Evolutionary conservation across 2,113 vertebrate species (phyloP).

Genomic region (Plecotus auritus): DNA sequence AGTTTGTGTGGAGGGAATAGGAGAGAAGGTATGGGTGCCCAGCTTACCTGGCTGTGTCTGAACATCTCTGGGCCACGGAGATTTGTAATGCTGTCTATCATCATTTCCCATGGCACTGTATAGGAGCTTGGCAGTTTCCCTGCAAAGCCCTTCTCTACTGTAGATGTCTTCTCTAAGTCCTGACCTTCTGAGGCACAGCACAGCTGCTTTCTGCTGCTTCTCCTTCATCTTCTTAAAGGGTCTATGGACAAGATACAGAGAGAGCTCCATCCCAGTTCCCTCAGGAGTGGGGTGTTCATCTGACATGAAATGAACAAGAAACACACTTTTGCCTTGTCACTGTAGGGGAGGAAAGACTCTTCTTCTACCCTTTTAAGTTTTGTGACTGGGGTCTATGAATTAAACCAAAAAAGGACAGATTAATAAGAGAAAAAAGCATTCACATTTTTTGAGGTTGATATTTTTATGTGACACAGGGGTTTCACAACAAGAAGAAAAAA

Average conservation of each 20-base stretch:
- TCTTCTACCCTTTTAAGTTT: not conserved
- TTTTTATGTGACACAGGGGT: not conserved
- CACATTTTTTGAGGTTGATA: not conserved
- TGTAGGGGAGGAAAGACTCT: not conserved
- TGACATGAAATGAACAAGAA: not conserved
- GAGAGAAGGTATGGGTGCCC: accelerated
- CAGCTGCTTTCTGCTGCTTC: not conserved
- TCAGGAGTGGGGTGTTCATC: not conserved
- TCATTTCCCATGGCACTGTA: not conserved
- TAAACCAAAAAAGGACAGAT: not conserved
- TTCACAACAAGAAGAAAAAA: not conserved
- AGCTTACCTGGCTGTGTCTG: not conserved
- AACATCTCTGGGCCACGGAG: not conserved
- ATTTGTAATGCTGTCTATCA: not conserved
- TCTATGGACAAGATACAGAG: not conserved
- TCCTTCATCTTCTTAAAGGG: not conserved
- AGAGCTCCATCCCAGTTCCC: accelerated
- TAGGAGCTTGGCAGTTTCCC: too few relatives aligned
- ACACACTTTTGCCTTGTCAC: not conserved
- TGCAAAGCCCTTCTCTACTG: not conserved
- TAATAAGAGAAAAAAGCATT: not conserved
- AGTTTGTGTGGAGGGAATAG: not conserved
- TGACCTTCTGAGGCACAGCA: not conserved
- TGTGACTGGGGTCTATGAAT: not conserved
- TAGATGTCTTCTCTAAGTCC: not conserved